Base-by-base conservation (phyloP, 2,113 vertebrate species). In the Mesembrinibis cayennensis region DNA sequence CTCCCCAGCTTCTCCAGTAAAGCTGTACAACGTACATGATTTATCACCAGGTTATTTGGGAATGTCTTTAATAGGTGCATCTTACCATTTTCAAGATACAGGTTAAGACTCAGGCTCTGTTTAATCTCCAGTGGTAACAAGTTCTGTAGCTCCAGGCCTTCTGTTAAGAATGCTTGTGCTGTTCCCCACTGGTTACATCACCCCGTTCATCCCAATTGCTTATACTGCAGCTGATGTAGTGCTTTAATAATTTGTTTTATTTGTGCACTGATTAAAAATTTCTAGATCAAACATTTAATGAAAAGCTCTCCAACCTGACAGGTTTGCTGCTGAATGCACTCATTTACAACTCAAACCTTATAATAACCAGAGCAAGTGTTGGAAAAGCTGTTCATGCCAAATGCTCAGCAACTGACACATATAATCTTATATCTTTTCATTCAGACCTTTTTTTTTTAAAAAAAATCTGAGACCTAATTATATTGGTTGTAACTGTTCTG, bases 231-330 rank as follows among this genome's bases (percentile, higher is more conserved):
- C 93, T 93, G 94, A 97, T 91, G 93, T 90, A 96, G 91, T 93
- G 84, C 67, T 96, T 96, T 95, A 97, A 96, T 96, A 93, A 96
- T 96, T 96, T 96, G 89, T 91, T 97, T 96, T 97, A 96, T 95
- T 96, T 96, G 91, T 96, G 94, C 74, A 85, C 91, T 96, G 96
- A 97, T 97, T 97, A 94, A 96, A 96, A 97, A 91, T 66, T 95
- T 96, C 82, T 95, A 94, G 89, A 97, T 97, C 96, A 97, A 97
- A 86, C 91, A 94, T 95, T 95, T 95, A 97, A 96, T 94, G 93
- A 96, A 97, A 97, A 95, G 79, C 67, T 90, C 87, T 94, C 82
- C 89, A 96, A 34, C 76, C 91, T 79, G 91, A 94, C 96, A 70
- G 90, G 81, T 90, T 94, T 91, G 96, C 71, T 82, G 94, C 91